A percentile compares a stretch with the other conserved stretches of the same genome.
Conservation (phyloP, 1,140 invertebrate species). For the Pseudomyrmex flavicornis region DNA sequence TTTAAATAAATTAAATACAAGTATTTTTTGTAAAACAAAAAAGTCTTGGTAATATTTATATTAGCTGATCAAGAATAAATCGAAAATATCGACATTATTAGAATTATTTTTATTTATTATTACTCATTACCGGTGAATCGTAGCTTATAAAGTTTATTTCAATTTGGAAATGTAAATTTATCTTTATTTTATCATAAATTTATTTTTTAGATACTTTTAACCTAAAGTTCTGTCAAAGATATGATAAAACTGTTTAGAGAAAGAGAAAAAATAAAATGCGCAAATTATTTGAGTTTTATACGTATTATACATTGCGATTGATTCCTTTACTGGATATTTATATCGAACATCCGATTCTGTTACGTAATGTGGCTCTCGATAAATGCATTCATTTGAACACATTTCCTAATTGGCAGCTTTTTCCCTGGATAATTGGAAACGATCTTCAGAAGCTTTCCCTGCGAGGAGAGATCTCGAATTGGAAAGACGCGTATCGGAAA, state of each 20-base stretch:
- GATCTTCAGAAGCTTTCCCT: conserved; percentile 12
- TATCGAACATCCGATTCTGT: conserved; percentile 3
- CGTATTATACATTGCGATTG: conserved; percentile 1
- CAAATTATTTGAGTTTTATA: neutral
- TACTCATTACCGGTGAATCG: too few relatives aligned
- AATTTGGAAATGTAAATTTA: neutral
- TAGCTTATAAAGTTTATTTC: too few relatives aligned
- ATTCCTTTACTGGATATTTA: neutral
- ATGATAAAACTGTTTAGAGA: neutral
- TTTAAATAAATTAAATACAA: too few relatives aligned
- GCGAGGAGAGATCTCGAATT: conserved; percentile 34
- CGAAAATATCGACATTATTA: neutral
- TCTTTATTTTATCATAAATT: neutral
- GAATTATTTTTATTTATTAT: neutral
- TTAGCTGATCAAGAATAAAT: too few relatives aligned
- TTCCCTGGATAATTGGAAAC: conserved; percentile 65
- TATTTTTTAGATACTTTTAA: neutral
- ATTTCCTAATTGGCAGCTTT: conserved; percentile 69
- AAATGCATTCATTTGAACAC: conserved; percentile 32
- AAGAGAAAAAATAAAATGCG: neutral
- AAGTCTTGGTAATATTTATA: too few relatives aligned
- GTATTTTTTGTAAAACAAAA: too few relatives aligned
- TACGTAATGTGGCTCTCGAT: conserved; percentile 6
- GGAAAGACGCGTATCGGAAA: neutral
- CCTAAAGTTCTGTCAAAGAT: neutral